Evolutionary conservation across 2,797 vertebrate genomes (phyloP), one percentile per base, ranked within the genome.

Genomic region (Lacerta bilineata): DNA sequence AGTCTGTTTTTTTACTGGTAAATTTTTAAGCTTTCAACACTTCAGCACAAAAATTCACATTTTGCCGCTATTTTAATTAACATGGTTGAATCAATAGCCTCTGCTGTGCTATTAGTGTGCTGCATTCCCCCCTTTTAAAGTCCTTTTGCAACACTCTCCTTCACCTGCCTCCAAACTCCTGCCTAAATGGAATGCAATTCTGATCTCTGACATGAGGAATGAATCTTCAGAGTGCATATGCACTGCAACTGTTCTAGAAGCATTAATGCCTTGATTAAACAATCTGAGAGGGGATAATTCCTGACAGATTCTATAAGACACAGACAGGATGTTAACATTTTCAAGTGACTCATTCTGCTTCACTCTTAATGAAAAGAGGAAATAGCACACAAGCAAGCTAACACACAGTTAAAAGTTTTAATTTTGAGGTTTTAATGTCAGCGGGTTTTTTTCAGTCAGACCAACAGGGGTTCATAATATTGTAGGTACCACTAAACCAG

Each of bases 321-420:
- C 5, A 68, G 76, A 18, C 68, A 55, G 50, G 79, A 59, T 8
- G 78, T 0, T 29, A 39, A 74, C 43, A 10, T 17, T 83, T 80
- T 23, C 77, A 43, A 46, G 46, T 0, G 61, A 86, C 27, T 25
- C 81, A 4, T 2, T 82, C 39, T 15, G 71, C 29, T 13, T 0
- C 61, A 50, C 71, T 76, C 25, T 0, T n/a, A 90, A 80, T 1
- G 10, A 9, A 13, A 66, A 3, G 0, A 25, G 10, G 36, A 89
- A 84, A 87, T 11, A 23, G 43, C 18, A 76, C 81, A 55, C 78
- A 76, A 46, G 84, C 50, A 89, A 81, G 88, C 83, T 85, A 90
- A 25, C 11, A 78, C 2, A 88, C 69, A 50, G 8, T 8, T 61
- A 27, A 0, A 2, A 10, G 43, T 18, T 86, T 76, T 20, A 79